phyloP scores from a whole-genome alignment of 1,140 invertebrate genomes.

The Spodoptera frugiperda region DNA sequence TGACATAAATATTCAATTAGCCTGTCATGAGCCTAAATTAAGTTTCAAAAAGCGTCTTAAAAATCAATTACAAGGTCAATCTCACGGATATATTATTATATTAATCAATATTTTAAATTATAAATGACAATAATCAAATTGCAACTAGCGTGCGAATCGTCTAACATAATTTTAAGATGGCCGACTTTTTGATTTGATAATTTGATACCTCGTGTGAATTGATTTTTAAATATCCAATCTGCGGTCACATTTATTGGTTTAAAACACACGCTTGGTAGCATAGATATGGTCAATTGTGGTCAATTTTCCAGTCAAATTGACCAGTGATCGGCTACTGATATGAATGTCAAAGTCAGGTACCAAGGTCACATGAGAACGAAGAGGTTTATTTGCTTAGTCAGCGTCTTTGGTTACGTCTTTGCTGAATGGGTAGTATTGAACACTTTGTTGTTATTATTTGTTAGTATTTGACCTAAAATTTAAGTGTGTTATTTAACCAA shows the following conservation, averaged over 20 bases:
- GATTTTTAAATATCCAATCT: slow-evolving; percentile 27
- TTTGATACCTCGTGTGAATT: slow-evolving; percentile 34
- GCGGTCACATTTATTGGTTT: slow-evolving; percentile 20
- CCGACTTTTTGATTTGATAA: background rate
- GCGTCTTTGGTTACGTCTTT: background rate
- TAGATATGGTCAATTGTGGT: slow-evolving; percentile 31
- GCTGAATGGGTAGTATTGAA: slow-evolving; percentile 24
- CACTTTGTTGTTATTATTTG: slow-evolving; percentile 1
- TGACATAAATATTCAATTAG: background rate
- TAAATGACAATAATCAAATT: slow-evolving; percentile 15
- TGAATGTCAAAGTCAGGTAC: slow-evolving; percentile 43
- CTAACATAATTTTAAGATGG: background rate
- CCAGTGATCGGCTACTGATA: slow-evolving; percentile 26
- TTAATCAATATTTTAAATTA: background rate
- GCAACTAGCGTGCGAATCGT: slow-evolving; percentile 20
- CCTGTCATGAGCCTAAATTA: background rate
- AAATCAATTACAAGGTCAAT: background rate
- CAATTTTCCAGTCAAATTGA: slow-evolving; percentile 42
- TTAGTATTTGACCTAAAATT: background rate
- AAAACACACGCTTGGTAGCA: slow-evolving; percentile 34
- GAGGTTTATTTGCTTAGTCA: slow-evolving; percentile 32
- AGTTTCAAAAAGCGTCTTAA: background rate
- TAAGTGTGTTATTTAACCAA: no score
- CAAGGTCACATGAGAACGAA: slow-evolving; percentile 5
- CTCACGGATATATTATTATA: slow-evolving; percentile 30